Evolutionary conservation across 1,140 invertebrate genomes (phyloP), one percentile per base, ranked within the genome.

Genomic region (Drosophila ananassae): DNA sequence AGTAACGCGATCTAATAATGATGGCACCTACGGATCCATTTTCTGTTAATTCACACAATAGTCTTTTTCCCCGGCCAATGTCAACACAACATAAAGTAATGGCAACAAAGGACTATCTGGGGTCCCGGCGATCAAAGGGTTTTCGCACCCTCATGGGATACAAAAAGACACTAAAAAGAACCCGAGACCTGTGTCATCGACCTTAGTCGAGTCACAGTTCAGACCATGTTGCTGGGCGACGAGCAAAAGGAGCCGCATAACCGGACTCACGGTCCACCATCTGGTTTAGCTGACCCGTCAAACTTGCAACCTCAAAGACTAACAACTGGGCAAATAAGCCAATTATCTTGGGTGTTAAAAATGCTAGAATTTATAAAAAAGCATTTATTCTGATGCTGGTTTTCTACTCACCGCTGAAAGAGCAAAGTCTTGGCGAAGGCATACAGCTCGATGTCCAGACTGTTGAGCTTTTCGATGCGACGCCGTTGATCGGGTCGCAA

Each of bases 361-460:
- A 50, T 51, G 1, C 13, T 3, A 7, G 0, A 17, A 17, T 46
- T 13, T 12, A 56, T 44, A 34, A n/a, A 10, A 37, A 30, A 13
- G 34, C 8, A 24, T 22, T 2, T 7, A 39, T 37, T 21, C 1
- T 17, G 10, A 30, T 3, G 3, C 7, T 10, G n/a, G 44, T 37
- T 32, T 22, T 24, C 44, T 47, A 78, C 82, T 75, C 74, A 93
- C 93, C 94, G 93, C 91, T 96, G 94, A 76, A 97, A 95, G 83
- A 99, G 96, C 67, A 99, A 94, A 89, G 96, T 95, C 91, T 96
- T 96, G 47, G 98, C 98, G 93, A 96, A 99, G 58, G 96, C 94
- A 92, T 99, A 99, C 21, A 99, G 93, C 93, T 99, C 95, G 28
- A 98, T 93, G 92, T 99, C 99, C 51, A 99, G 93, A 50, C 94